Conservation (phyloP, 2,113 vertebrate genomes). For the Collichthys lucidus region DNA sequence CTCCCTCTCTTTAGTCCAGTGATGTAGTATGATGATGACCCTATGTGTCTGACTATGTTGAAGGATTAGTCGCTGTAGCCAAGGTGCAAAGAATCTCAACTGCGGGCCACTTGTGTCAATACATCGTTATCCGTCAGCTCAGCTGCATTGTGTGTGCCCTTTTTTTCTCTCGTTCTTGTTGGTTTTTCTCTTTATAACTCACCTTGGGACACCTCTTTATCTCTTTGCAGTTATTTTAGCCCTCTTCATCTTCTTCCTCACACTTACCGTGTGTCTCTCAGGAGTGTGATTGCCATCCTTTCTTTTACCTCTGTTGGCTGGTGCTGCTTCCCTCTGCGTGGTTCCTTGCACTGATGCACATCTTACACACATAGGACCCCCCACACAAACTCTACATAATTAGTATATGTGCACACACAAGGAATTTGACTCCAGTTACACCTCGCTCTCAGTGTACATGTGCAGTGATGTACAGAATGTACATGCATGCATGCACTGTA, state of each 20-base stretch:
- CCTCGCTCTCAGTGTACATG: too few species aligned
- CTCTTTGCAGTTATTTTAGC: slow-evolving; percentile 26
- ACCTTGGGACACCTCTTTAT: slow-evolving; percentile 29
- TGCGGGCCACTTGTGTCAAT: slow-evolving; percentile 8
- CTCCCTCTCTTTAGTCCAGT: slow-evolving; percentile 2
- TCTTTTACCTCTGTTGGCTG: not conserved
- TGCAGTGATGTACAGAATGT: not conserved
- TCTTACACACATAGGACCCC: slow-evolving; percentile 1
- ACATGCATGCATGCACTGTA: not conserved
- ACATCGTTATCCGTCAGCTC: slow-evolving; percentile 30
- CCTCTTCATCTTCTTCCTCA: slow-evolving; percentile 12
- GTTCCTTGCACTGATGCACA: slow-evolving; percentile 19
- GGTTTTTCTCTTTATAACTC: not conserved
- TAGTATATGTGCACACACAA: too few species aligned
- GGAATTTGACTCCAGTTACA: too few species aligned
- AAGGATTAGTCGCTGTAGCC: slow-evolving; percentile 33
- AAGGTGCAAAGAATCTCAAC: slow-evolving; percentile 49
- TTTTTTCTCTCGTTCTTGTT: not conserved
- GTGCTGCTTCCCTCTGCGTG: slow-evolving; percentile 1
- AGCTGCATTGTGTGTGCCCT: not conserved
- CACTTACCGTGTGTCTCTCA: not conserved
- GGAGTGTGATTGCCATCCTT: slow-evolving; percentile 20
- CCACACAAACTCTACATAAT: not conserved
- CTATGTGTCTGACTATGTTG: slow-evolving; percentile 10
- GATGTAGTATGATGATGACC: slow-evolving; percentile 24